phyloP scores from a whole-genome alignment of 2,113 vertebrate species.

The Tachysurus fulvidraco region DNA sequence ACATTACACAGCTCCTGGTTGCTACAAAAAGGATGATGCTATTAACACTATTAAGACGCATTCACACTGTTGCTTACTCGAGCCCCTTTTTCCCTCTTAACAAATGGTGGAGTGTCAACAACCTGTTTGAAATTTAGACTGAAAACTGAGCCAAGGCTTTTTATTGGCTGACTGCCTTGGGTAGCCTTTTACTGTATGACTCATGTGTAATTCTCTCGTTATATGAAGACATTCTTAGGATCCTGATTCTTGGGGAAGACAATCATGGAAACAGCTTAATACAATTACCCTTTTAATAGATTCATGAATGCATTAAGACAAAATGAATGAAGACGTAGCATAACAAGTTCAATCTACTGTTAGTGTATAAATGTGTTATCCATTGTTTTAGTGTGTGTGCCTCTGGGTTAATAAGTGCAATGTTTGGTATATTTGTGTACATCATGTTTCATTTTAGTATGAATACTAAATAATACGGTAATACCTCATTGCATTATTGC shows the following conservation, averaged over 20 bases:
- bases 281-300: neutral
- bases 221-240: neutral
- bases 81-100: neutral
- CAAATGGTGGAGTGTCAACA: slow-evolving; percentile 9
- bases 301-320: neutral
- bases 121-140: slow-evolving; percentile 37
- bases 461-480: no score
- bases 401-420: neutral
- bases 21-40: neutral
- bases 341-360: neutral
- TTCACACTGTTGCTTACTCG: neutral
- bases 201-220: neutral
- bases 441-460: neutral
- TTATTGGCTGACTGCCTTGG: neutral
- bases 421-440: no score
- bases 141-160: slow-evolving; percentile 6
- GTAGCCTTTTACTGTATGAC: neutral
- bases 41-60: neutral
- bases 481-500: no score
- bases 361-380: neutral
- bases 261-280: neutral
- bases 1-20: neutral
- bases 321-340: neutral
- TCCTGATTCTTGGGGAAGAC: neutral
- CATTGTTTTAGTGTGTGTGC: neutral